Base-by-base conservation (phyloP, 2,888 invertebrate species). In the Tridacna gigas region DNA sequence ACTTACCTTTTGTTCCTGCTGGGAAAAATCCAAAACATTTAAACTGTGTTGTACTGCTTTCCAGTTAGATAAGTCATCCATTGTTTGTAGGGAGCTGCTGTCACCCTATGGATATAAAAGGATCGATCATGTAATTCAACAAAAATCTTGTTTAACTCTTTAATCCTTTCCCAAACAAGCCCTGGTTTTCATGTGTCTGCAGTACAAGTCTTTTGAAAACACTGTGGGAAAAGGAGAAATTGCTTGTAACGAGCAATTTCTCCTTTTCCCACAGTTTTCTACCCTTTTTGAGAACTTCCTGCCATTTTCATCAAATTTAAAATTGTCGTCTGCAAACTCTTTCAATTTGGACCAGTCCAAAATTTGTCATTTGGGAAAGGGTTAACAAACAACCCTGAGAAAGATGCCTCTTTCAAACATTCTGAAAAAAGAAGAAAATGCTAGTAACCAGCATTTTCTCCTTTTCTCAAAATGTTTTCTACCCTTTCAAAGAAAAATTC, bases 21-120 rank as follows among this genome's bases (percentile, higher is more conserved):
- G 95, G 0, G 96, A 95, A 91, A 98, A 97, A 93, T 97, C 97
- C 79, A 98, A 97, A 0, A 97, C 96, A 82, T 96, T 96, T 96
- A 98, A 96, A 0, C 98, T 98, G 85, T 96, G 96, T 82, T 96
- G 96, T 0, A 98, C 96, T 2, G 76, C 71, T 25, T 73, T 80
- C 86, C 97, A 98, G 90, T 97, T 97, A 0, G 96, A 96, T 0
- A 96, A 95, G 93, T 98, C 98, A 86, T 93, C 89, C 51, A 94
- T 83, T 15, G 91, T 89, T 48, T 92, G 90, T 25, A 93, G 90
- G 28, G 88, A 85, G 22, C 89, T 89, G 80, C 92, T 92, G 26
- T 92, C 90, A 25, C 94, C 94, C 94, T 95, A 89, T 76, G 3
- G 13, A 37, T 20, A n/a, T n/a, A n/a, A n/a, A 56, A 56, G 56